These are phyloP conservation scores for Neoscelio sp. DNA, from an alignment of 2,888 invertebrate species.

Conservation along the genomic window DNA sequence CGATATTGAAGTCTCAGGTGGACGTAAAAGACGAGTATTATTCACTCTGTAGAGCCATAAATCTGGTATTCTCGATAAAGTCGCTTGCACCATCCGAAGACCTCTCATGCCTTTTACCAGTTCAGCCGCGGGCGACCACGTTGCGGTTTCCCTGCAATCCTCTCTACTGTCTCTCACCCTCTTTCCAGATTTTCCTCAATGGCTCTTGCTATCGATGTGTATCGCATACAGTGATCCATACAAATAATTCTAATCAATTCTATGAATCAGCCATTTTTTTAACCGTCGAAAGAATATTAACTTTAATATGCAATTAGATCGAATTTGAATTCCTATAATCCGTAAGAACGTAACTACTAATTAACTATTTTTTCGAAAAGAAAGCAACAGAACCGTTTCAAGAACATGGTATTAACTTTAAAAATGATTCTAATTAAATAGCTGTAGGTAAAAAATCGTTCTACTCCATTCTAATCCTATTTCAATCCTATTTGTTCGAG, in stretches of 20 bases:
- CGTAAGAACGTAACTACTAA: too few species aligned
- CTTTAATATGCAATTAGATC: slow-evolving; percentile 11
- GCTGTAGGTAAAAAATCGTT: too few species aligned
- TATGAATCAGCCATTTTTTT: slow-evolving; percentile 34
- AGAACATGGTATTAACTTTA: too few species aligned
- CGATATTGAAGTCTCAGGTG: slow-evolving; percentile 60
- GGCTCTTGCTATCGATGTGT: slow-evolving; percentile 35
- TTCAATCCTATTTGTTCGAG: too few species aligned
- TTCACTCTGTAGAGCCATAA: slow-evolving; percentile 68
- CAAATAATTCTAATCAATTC: slow-evolving; percentile 58
- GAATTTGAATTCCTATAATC: too few species aligned
- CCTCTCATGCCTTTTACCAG: slow-evolving; percentile 62
- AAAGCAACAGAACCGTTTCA: too few species aligned
- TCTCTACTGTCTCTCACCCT: slow-evolving; percentile 25
- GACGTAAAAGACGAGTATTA: slow-evolving; percentile 65
- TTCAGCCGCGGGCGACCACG: slow-evolving; percentile 59
- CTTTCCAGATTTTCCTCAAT: slow-evolving; percentile 44
- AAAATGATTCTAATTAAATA: too few species aligned
- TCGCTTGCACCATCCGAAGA: slow-evolving; percentile 54
- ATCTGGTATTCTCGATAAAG: slow-evolving; percentile 68
- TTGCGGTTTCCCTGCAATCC: slow-evolving; percentile 58
- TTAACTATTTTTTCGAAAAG: too few species aligned
- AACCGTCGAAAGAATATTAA: slow-evolving; percentile 18
- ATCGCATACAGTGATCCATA: slow-evolving; percentile 48
- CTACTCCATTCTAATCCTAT: too few species aligned